Evolutionary conservation across 2,113 vertebrate species (phyloP).

Genomic region (Pseudopipra pipra): DNA sequence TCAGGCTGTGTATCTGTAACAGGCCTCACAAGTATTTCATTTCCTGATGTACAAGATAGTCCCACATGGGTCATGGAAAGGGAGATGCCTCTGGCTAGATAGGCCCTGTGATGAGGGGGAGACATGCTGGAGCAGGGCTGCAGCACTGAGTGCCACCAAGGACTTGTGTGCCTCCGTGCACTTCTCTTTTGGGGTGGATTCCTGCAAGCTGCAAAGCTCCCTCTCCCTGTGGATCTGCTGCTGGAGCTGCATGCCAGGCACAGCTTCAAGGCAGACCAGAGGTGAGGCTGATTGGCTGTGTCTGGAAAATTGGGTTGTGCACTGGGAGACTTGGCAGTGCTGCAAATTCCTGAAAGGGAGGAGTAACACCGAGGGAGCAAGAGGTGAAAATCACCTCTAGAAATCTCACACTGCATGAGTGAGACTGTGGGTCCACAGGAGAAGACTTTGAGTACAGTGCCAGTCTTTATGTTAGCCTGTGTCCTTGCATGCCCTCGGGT

Average conservation of each 20-base stretch:
- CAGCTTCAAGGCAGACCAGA: not conserved
- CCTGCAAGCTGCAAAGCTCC: not conserved
- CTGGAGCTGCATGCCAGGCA: conserved; percentile 2
- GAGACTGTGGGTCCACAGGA: not conserved
- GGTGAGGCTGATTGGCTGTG: not conserved
- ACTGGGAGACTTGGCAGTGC: not conserved
- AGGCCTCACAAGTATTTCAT: conserved; percentile 6
- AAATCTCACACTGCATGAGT: not conserved
- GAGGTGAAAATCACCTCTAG: not conserved
- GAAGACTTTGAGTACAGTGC: not conserved
- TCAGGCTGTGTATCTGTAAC: not conserved
- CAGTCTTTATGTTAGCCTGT: not conserved
- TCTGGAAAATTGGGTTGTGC: not conserved
- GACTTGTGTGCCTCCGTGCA: not conserved
- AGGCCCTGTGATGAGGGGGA: not conserved
- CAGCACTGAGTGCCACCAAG: not conserved
- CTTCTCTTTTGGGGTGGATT: not conserved
- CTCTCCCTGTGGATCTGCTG: not conserved
- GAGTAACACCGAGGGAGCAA: not conserved
- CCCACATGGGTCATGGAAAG: not conserved
- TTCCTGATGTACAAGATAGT: not conserved
- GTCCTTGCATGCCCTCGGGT: not conserved
- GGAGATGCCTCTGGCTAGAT: conserved; percentile 6
- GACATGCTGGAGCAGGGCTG: not conserved
- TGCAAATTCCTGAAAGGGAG: not conserved